Conservation (phyloP, 2,113 vertebrate species). For the Gymnorhina tibicen region DNA sequence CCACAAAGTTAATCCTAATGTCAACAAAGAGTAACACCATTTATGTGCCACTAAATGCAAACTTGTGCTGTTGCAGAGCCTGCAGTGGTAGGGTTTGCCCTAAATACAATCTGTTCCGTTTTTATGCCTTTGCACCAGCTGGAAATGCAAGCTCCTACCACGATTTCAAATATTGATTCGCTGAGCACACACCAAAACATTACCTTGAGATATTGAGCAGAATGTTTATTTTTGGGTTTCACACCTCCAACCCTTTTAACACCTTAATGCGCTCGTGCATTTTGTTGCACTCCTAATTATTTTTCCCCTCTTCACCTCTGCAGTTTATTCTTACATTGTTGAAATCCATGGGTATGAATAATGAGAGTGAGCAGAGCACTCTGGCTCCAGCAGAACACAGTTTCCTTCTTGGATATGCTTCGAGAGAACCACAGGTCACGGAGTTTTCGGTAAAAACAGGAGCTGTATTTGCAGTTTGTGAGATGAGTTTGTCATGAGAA, state of each 20-base stretch:
- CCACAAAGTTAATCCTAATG: slow-evolving; percentile 65
- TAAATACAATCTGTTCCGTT: slow-evolving; percentile 19
- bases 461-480: not conserved
- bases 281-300: slow-evolving; percentile 46
- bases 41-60: slow-evolving; percentile 52
- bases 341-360: not conserved
- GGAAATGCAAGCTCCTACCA: slow-evolving; percentile 9
- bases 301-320: slow-evolving; percentile 32
- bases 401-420: not conserved
- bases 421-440: not conserved
- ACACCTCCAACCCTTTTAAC: slow-evolving; percentile 55
- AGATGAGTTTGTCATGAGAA: not conserved
- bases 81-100: not conserved
- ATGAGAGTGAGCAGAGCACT: not conserved
- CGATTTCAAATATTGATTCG: slow-evolving; percentile 20
- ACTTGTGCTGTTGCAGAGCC: not conserved
- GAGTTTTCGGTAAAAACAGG: not conserved
- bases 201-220: slow-evolving; percentile 24
- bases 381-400: not conserved
- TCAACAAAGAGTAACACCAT: slow-evolving; percentile 60
- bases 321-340: slow-evolving; percentile 3
- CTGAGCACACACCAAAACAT: slow-evolving; percentile 25
- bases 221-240: slow-evolving; percentile 57
- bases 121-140: slow-evolving; percentile 28
- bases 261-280: slow-evolving; percentile 19